Percentiles rank a stretch among this genome's conserved stretches.
phyloP scores from a whole-genome alignment of 2,113 vertebrate species.

The Cephalopterus ornatus region DNA sequence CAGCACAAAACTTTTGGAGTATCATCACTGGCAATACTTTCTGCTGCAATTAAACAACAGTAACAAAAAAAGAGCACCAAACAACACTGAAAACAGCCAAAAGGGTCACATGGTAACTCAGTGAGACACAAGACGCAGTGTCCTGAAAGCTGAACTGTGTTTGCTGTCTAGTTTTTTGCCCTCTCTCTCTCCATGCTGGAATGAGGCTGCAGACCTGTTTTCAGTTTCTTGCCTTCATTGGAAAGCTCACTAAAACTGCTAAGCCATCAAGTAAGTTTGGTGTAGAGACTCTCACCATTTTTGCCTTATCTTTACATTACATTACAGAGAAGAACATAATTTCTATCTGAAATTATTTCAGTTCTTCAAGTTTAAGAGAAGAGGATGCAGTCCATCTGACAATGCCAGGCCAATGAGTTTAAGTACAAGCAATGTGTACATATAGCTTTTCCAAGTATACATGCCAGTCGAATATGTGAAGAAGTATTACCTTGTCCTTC shows the following conservation, averaged over 20 bases:
- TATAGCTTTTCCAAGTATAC: background rate
- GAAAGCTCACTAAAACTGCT: background rate
- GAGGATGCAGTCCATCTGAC: background rate
- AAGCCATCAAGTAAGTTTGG: background rate
- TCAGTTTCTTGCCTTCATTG: background rate
- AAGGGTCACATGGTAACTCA: background rate
- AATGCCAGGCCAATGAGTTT: background rate
- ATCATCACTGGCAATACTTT: background rate
- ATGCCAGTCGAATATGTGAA: background rate
- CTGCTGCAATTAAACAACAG: background rate
- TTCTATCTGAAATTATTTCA: background rate
- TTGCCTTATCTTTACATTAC: background rate
- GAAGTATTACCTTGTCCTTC: constrained; percentile 89
- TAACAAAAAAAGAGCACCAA: background rate
- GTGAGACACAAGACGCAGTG: background rate
- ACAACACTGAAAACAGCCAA: background rate
- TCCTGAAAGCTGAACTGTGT: background rate
- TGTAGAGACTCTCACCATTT: background rate
- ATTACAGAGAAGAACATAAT: background rate
- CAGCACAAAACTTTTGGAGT: background rate
- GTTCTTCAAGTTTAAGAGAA: background rate
- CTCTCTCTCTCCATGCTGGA: background rate
- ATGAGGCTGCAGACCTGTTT: background rate
- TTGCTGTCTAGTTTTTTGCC: background rate
- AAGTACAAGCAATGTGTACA: background rate